Percentiles rank a stretch among this genome's conserved stretches.
Evolutionary conservation across 2,797 vertebrate genomes (phyloP).

Genomic region (Mus caroli): DNA sequence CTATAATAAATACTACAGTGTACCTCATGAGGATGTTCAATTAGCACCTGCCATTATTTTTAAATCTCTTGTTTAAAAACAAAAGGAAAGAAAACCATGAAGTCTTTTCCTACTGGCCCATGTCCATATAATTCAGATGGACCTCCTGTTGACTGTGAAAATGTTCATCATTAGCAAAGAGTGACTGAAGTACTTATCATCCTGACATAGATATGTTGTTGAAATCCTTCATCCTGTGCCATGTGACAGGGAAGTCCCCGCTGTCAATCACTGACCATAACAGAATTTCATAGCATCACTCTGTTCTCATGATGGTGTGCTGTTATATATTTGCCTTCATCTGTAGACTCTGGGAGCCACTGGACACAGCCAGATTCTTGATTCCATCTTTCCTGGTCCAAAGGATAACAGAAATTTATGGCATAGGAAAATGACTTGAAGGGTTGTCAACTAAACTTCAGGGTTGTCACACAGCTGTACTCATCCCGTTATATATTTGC

Average conservation of each 20-base stretch:
- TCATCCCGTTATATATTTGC: not conserved
- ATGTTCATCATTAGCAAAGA: constrained; percentile 2
- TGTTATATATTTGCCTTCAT: not conserved
- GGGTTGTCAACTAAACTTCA: not conserved
- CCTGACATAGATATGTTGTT: not conserved
- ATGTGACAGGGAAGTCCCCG: not conserved
- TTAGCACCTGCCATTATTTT: not conserved
- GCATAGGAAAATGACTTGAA: not conserved
- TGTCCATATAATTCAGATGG: not conserved
- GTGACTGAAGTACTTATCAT: not conserved
- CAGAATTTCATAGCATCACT: not conserved
- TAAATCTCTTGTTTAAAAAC: not conserved
- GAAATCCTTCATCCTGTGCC: not conserved
- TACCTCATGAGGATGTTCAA: not conserved
- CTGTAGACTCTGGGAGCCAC: not conserved
- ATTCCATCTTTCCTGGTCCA: not conserved
- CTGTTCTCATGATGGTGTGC: fast-evolving
- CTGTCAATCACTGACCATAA: not conserved
- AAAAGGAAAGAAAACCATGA: not conserved
- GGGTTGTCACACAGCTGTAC: not conserved
- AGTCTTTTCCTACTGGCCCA: not conserved
- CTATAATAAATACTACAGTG: too few species aligned
- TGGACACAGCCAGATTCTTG: too few species aligned
- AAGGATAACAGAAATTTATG: not conserved
- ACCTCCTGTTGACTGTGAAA: not conserved